Percentiles rank a stretch among this genome's conserved stretches.
Conservation (phyloP, 37 sponge, comb jelly and placozoan species). For the Mnemiopsis leidyi region DNA sequence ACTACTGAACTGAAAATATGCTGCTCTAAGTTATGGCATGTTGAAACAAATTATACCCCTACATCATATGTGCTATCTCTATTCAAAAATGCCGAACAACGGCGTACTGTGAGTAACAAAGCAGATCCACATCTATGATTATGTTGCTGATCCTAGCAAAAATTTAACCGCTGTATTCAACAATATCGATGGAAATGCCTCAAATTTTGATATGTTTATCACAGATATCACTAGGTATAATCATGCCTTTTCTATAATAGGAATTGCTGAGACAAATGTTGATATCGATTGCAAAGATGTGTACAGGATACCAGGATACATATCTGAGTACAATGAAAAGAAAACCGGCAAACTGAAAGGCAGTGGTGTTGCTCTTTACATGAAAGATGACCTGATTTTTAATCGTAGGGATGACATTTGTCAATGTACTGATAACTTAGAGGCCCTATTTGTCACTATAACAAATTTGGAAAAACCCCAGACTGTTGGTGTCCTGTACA, state of each 20-base stretch:
- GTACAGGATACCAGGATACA: not conserved
- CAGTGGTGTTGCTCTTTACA: not conserved
- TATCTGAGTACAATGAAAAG: not conserved
- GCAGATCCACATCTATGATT: too few relatives aligned
- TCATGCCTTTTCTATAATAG: not conserved
- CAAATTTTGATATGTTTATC: slow-evolving; percentile 2
- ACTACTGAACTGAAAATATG: too few relatives aligned
- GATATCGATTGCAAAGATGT: not conserved
- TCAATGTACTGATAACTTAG: not conserved
- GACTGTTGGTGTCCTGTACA: not conserved
- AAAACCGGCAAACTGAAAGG: not conserved
- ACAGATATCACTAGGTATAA: not conserved
- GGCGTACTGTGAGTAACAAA: too few relatives aligned
- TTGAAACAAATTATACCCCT: too few relatives aligned
- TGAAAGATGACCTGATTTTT: not conserved
- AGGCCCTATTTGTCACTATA: not conserved
- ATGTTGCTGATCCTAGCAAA: too few relatives aligned
- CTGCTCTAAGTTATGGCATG: too few relatives aligned
- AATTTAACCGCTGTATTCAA: too few relatives aligned
- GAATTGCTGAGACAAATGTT: not conserved
- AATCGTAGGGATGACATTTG: not conserved
- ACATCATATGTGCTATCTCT: too few relatives aligned
- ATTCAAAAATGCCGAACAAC: too few relatives aligned
- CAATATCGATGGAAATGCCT: too few relatives aligned
- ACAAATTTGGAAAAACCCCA: not conserved